Evolutionary conservation across 1,140 invertebrate genomes (phyloP), one percentile per base, ranked within the genome.

Genomic region (Archegozetes longisetosus): DNA sequence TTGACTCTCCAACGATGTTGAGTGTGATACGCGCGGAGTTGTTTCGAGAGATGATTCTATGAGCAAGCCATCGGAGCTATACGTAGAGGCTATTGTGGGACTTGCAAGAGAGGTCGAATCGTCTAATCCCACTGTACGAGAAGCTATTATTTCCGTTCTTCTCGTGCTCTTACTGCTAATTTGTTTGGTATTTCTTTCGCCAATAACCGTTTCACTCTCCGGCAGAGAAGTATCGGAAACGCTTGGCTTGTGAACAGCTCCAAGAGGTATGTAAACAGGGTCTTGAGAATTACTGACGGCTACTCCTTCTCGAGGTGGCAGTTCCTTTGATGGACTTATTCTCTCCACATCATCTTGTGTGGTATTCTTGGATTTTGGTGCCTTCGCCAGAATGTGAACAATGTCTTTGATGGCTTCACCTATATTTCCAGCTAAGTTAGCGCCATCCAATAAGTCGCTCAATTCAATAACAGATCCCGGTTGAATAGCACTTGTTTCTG

Each of bases 361-460:
- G 23, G 1, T 40, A 13, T 14, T 28, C 53, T 54, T 47, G 9
- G 13, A 26, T 27, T 60, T 62, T 24, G 46, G 51, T 40, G 28
- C 40, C 23, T 55, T 61, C 23, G 63, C 61, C 24, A 69, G 62
- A n/a, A 68, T 55, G 20, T 68, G 64, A 1, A 68, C 65, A 50
- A 68, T 68, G 53, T 66, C 67, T 55, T 68, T 68, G 17, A 68
- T 68, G 4, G 67, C 64, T 54, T 64, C 65, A 20, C 67, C 67
- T 20, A 68, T 48, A 52, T 66, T 66, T 46, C 67, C 65, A 17
- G 64, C 63, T 4, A 66, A 25, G 54, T 66, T 67, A 24, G 63
- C 62, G 20, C 64, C 65, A 20, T 62, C 64, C 3, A 68, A 50
- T 29, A 68, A 54, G 60, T 68, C 67, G 24, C 64, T 65, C 2